Percentiles rank a stretch among this genome's conserved stretches.
Conservation (phyloP, 92 coral and sea anemone genomes). For the Porites rus region DNA sequence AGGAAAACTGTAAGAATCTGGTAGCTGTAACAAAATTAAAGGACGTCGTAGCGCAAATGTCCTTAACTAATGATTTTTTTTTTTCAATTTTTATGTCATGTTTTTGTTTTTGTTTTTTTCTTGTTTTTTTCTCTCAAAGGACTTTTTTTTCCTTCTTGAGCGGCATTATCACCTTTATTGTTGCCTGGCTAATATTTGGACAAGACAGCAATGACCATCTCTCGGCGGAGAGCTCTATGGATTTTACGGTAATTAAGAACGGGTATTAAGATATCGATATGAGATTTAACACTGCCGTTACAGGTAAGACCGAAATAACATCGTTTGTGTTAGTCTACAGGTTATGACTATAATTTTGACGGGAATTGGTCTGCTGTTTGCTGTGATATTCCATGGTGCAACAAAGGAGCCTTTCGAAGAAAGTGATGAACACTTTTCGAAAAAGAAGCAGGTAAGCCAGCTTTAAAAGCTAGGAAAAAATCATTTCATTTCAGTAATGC, state of each 20-base stretch:
- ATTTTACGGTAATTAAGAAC: neutral
- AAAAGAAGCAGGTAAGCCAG: conserved; percentile 22
- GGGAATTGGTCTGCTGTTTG: neutral
- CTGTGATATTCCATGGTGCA: neutral
- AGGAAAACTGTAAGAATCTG: neutral
- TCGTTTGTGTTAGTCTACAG: neutral
- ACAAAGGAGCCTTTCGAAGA: neutral
- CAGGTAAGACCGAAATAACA: neutral
- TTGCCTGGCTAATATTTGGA: neutral
- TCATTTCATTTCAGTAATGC: no score
- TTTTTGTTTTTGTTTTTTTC: no score
- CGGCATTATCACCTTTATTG: neutral
- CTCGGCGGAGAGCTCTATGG: neutral
- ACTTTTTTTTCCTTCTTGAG: neutral
- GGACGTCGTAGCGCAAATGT: no score
- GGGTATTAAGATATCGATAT: no score
- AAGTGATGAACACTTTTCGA: neutral
- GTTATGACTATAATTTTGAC: neutral
- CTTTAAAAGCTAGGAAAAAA: neutral
- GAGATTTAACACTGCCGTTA: neutral
- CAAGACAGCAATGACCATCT: neutral
- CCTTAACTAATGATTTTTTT: no score
- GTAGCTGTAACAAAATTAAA: no score
- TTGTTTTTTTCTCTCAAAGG: neutral
- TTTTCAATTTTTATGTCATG: neutral